Base-by-base conservation (phyloP, 2,113 vertebrate species). In the mouse (Mus musculus) region DNA sequence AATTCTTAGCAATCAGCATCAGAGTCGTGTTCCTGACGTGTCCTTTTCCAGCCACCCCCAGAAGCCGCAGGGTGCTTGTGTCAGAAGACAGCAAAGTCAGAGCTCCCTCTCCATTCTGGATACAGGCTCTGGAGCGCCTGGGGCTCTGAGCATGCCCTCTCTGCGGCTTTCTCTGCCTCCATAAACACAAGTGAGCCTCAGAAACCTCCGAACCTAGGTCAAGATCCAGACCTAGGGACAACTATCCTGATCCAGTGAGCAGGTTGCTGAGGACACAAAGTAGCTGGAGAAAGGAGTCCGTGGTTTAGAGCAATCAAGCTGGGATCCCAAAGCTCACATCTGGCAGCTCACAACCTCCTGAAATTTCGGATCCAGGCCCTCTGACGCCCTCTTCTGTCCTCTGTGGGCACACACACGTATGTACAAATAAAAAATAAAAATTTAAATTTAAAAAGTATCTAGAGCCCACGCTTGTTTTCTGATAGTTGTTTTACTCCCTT, bases 1-100 rank as follows among this genome's bases (percentile, higher is more conserved):
- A 94, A 82, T 96, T 96, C 85, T 49, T 87, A 94, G 95, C 91
- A 92, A 92, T 95, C 95, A 96, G 93, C 89, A 65, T 93, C 88
- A 82, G 93, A 87, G 89, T 54, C 72, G 17, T 89, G 89, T 94
- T 82, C 89, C 88, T 96, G 96, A 95, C 92, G 59, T 30, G 67
- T 93, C 30, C 67, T 88, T n/a, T n/a, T 36, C n/a, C 20, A 39
- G 19, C 39, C 72, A 75, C n/a, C 72, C 7, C 81, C 73, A 0
- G 94, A 93, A 91, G 81, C 2, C 26, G 54, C 72, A 77, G 49
- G 73, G 65, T 75, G 72, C 93, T 89, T 73, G 69, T 56, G 63
- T 94, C 87, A 89, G 28, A 89, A 67, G 89, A 75, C 73, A 39
- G 90, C 56, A 93, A 91, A 93, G 1, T 0, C 36, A 87, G 30